Percentiles rank a stretch among this genome's conserved stretches.
These are phyloP conservation scores for Polyommatus icarus DNA, from an alignment of 2,888 invertebrate species.

Conservation along the genomic window DNA sequence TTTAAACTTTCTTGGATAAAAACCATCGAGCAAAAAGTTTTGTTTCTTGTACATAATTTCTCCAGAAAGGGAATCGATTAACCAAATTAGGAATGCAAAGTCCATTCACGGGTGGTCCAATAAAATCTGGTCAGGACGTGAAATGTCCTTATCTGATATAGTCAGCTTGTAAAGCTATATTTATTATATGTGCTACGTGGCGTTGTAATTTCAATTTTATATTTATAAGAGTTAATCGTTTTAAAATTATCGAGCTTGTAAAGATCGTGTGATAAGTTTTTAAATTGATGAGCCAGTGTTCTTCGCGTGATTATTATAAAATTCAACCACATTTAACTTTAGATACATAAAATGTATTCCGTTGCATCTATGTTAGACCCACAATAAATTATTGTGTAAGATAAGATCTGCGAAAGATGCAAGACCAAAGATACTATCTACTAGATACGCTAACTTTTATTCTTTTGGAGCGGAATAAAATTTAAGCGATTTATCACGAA, in stretches of 20 bases:
- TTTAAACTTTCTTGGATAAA: background rate
- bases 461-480: background rate
- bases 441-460: background rate
- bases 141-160: constrained; percentile 18
- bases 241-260: background rate
- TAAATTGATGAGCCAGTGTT: background rate
- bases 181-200: background rate
- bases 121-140: constrained; percentile 18
- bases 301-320: background rate
- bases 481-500: constrained; percentile 1
- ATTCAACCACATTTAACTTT: background rate
- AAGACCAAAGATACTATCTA: background rate
- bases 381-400: constrained; percentile 8
- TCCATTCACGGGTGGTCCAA: constrained; percentile 23
- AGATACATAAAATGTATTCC: constrained; percentile 9
- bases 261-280: background rate
- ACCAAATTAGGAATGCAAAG: constrained; percentile 19
- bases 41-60: background rate
- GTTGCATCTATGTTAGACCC: constrained; percentile 9
- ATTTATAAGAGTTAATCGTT: background rate
- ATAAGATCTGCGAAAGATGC: constrained; percentile 18
- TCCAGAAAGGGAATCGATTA: background rate
- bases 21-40: background rate
- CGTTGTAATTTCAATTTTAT: background rate
- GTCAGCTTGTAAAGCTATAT: background rate